Evolutionary conservation across 2,113 vertebrate species (phyloP).

Genomic region (Philantomba maxwellii): DNA sequence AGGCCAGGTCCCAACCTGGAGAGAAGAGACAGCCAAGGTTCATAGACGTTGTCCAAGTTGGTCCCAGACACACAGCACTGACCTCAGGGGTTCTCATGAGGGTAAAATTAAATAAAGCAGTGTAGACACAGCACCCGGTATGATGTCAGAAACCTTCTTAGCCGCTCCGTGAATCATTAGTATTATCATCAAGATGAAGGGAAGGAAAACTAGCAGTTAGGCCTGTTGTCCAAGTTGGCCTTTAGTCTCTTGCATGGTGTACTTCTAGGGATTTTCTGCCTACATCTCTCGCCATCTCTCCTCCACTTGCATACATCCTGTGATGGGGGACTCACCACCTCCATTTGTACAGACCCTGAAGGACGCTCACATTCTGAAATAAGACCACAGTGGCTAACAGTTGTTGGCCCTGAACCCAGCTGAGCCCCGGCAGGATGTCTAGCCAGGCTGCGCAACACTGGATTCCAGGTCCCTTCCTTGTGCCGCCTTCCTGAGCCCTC

Average conservation of each 20-base stretch:
- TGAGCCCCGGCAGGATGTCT: not conserved
- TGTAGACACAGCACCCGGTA: not conserved
- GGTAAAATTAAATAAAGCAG: not conserved
- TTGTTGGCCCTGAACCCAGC: fast-evolving
- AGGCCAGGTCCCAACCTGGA: constrained; percentile 85
- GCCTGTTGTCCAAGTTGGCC: not conserved
- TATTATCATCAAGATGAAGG: not conserved
- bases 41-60: not conserved
- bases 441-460: fast-evolving
- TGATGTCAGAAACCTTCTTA: not conserved
- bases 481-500: not conserved
- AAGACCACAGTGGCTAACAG: not conserved
- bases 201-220: not conserved
- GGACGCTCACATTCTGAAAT: not conserved
- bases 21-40: constrained; percentile 46
- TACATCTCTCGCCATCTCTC: not conserved
- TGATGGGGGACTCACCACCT: not conserved
- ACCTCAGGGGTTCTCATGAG: not conserved
- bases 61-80: not conserved
- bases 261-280: not conserved
- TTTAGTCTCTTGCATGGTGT: not conserved
- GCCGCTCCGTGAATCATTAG: not conserved
- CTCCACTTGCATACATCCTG: not conserved
- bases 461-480: not conserved
- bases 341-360: not conserved